phyloP scores from a whole-genome alignment of 2,797 vertebrate species.

The Cryptoprocta ferox region DNA sequence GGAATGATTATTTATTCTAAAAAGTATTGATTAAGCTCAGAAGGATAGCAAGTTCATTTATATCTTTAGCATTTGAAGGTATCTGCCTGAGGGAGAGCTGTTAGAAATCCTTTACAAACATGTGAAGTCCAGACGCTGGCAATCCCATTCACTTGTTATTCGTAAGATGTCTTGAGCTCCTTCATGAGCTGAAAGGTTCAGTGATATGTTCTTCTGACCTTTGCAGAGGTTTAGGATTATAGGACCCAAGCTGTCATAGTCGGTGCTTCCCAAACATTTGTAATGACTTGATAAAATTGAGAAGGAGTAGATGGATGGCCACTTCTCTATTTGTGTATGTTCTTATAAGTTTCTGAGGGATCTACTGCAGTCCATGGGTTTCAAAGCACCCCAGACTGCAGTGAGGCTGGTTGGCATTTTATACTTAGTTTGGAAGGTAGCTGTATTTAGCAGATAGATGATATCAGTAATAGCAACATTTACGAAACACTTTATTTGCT shows the following conservation, averaged over 20 bases:
- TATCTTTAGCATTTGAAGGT: background rate
- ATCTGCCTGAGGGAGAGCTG: background rate
- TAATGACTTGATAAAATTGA: background rate
- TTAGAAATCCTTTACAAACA: background rate
- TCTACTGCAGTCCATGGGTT: background rate
- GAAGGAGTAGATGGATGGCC: background rate
- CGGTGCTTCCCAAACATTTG: background rate
- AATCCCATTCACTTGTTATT: background rate
- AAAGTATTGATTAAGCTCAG: conserved; percentile 13
- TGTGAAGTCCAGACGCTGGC: background rate
- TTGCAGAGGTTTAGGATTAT: background rate
- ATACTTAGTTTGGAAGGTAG: background rate
- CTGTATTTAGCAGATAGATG: background rate
- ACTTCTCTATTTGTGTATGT: background rate
- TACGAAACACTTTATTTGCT: background rate
- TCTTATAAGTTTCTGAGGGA: background rate
- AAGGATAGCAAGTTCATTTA: background rate
- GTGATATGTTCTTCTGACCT: background rate
- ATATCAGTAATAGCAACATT: background rate
- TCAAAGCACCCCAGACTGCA: background rate
- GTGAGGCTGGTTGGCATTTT: background rate
- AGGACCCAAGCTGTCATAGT: background rate
- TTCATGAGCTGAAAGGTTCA: background rate
- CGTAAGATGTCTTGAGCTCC: background rate
- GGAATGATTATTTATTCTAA: background rate